phyloP scores from a whole-genome alignment of 2,797 vertebrate species.

The Craterocephalus amniculus region DNA sequence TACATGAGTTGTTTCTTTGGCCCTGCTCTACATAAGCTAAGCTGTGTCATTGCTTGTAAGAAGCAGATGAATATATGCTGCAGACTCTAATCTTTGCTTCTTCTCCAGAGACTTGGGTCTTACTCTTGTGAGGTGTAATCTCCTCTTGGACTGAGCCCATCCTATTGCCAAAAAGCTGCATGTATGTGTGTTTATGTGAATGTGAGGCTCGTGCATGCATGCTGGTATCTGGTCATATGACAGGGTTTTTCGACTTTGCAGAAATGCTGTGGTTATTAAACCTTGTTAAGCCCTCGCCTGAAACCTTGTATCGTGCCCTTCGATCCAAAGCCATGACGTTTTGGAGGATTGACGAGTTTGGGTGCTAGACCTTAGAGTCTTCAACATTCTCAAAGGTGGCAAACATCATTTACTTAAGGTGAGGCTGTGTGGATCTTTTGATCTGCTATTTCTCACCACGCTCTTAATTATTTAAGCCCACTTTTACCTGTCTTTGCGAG shows the following conservation, averaged over 20 bases:
- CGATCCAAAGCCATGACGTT: constrained; percentile 70
- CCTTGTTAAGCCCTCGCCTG: constrained; percentile 74
- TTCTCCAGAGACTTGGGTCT: constrained; percentile 69
- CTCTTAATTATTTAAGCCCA: constrained; percentile 22
- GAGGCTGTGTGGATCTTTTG: constrained; percentile 11
- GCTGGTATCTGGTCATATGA: constrained; percentile 76
- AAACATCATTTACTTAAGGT: constrained; percentile 30
- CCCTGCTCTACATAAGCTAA: constrained; percentile 53
- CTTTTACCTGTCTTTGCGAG: not conserved
- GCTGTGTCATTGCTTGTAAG: constrained; percentile 58
- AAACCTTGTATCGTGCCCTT: constrained; percentile 75
- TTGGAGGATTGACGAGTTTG: constrained; percentile 75
- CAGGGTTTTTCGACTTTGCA: constrained; percentile 62
- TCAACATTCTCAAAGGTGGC: constrained; percentile 39
- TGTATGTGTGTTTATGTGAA: constrained; percentile 31
- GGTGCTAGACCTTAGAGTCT: constrained; percentile 70
- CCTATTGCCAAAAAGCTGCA: constrained; percentile 42
- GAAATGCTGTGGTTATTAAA: constrained; percentile 79
- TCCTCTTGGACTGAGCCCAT: constrained; percentile 64
- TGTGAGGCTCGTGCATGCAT: constrained; percentile 25
- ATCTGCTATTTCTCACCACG: not conserved
- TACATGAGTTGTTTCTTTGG: constrained; percentile 31
- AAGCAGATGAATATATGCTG: constrained; percentile 67
- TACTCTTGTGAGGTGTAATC: constrained; percentile 75
- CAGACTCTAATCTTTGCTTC: constrained; percentile 69